Base-by-base conservation (phyloP, 2,797 vertebrate genomes). In the Protonibea diacanthus region DNA sequence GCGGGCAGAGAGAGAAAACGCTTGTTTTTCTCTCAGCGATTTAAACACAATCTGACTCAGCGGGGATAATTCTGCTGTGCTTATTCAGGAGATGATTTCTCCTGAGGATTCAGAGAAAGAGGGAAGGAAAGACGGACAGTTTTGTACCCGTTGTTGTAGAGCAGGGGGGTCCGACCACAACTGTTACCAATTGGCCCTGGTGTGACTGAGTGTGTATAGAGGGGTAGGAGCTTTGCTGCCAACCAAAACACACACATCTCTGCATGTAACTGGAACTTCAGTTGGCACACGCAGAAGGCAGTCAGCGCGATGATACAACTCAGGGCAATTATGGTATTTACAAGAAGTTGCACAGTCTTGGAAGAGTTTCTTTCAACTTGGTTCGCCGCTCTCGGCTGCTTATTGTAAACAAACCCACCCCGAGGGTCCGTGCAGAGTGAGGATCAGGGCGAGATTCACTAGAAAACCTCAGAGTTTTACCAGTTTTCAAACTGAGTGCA, bases 51-150 rank as follows among this genome's bases (percentile, higher is more conserved):
- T 91, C 92, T 88, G 87, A 87, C 81, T 94, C 82, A 74, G 60
- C 49, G 90, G 90, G 92, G 94, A 95, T 96, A 95, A 96, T 96
- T 96, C 94, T 95, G 94, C 95, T 95, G 93, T 86, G 92, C 92
- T 97, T 96, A 96, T 95, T 96, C 95, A 93, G 72, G 94, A 95
- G 82, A 88, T 95, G 95, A 97, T 96, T 97, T 97, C 96, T 96
- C 95, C 0, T 10, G 94, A 94, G 96, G 94, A 95, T 91, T 73
- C 33, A 55, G 40, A 86, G 74, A 84, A 72, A 74, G 40, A 45
- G 61, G 53, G 29, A 82, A 66, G 76, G 61, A 71, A 69, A 80
- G 71, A 72, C 7, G 52, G 51, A 58, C 33, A 63, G 40, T 17
- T 51, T 33, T 76, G 40, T 62, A 79, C 81, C 60, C 74, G 77